These are phyloP conservation scores for Vanessa atalanta DNA, from an alignment of 1,140 invertebrate species.

Conservation along the genomic window DNA sequence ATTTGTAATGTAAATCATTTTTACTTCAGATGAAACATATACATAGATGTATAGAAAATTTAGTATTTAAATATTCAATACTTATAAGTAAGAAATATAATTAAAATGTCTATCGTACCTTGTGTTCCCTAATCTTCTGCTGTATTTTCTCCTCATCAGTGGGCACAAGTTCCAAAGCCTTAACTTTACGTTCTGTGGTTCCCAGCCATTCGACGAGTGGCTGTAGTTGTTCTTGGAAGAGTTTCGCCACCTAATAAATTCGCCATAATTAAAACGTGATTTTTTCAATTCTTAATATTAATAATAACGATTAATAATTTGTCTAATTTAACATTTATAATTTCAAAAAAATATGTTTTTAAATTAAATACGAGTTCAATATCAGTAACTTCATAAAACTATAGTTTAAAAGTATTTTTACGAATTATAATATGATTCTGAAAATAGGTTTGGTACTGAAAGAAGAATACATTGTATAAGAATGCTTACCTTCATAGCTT, in stretches of 20 bases:
- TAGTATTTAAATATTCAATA: no score
- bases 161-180: slow-evolving; percentile 93
- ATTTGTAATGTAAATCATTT: no score
- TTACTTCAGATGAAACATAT: no score
- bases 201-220: slow-evolving; percentile 96
- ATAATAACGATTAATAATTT: no score
- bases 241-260: slow-evolving; percentile 86
- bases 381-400: no score
- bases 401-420: no score
- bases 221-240: slow-evolving; percentile 94
- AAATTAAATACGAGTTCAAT: no score
- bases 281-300: no score
- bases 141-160: slow-evolving; percentile 97
- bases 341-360: no score
- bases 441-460: not conserved
- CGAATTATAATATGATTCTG: no score
- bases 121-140: slow-evolving; percentile 91
- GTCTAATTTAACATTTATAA: no score
- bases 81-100: not conserved
- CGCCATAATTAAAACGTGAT: not conserved
- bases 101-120: slow-evolving; percentile 60
- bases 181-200: slow-evolving; percentile 91
- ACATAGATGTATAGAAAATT: no score
- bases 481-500: slow-evolving; percentile 86
- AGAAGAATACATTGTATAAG: not conserved